Evolutionary conservation across 2,113 vertebrate species (phyloP), one percentile per base, ranked within the genome.

Genomic region (Oreocharis arfaki): DNA sequence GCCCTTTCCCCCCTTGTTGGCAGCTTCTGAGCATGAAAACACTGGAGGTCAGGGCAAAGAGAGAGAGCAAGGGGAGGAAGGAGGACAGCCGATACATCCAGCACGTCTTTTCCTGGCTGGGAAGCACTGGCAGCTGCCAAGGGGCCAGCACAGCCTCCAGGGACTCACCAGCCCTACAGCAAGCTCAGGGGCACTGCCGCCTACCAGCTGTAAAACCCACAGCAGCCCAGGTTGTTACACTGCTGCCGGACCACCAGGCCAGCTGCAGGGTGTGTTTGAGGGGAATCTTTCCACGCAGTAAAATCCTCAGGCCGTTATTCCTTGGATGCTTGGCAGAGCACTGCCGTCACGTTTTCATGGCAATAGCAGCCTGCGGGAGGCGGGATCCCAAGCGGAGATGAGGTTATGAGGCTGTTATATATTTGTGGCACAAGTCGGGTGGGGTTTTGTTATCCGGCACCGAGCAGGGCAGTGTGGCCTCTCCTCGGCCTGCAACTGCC

Each of bases 171-270:
- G 28, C 59, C 76, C 81, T 27, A 42, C 5, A 82, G 41, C 59
- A 89, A 81, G 47, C n/a, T 57, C 8, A 0, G 33, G 74, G 60
- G 60, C 5, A 6, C 46, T 57, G 44, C 50, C 1, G 0, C 74
- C 61, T 79, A 16, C 55, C 77, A 93, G 69, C 61, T 46, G 53
- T 0, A 6, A 89, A 82, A 82, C 46, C 42, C 88, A 77, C 81
- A 93, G 86, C 59, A 78, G 37, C 44, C 42, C 88, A 91, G 93
- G 94, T 91, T 59, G 73, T 32, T 65, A 47, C 7, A 0, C 39
- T 59, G 35, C 61, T 60, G 55, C 68, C 2, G 50, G 95, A 97
- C 94, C 95, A 96, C 95, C 91, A 39, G 93, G 84, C 80, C 93
- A 93, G 92, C 57, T 59, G 32, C 27, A 0, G 42, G 52, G 59